These are phyloP conservation scores for Ommatoiulus sabulosus DNA, from an alignment of 2,888 invertebrate genomes.

Conservation along the genomic window DNA sequence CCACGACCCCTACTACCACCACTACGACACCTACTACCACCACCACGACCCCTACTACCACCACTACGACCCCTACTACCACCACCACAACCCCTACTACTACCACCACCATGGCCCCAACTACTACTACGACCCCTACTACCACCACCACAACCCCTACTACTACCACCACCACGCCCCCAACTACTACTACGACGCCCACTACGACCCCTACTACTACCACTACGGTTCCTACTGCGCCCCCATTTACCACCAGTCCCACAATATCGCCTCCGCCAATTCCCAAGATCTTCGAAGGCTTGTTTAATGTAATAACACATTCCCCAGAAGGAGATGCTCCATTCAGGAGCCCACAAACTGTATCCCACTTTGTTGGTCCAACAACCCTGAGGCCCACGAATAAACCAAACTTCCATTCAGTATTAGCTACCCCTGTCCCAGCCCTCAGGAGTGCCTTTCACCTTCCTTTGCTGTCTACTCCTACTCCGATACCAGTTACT, in stretches of 20 bases:
- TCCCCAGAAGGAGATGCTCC: neutral
- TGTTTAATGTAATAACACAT: neutral
- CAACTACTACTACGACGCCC: neutral
- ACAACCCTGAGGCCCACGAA: neutral
- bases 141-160: neutral
- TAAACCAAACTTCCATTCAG: neutral
- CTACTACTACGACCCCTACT: neutral
- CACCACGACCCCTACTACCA: slow-evolving; percentile 23
- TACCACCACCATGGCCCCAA: neutral
- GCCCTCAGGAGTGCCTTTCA: neutral
- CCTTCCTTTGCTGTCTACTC: neutral
- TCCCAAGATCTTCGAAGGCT: neutral
- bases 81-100: neutral
- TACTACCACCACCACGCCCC: neutral
- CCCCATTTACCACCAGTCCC: neutral
- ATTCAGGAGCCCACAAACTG: neutral
- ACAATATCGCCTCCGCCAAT: neutral
- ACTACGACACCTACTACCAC: neutral
- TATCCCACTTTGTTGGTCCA: neutral
- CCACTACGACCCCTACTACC: neutral
- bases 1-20: neutral
- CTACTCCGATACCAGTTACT: slow-evolving; percentile 6
- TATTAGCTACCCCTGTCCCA: neutral
- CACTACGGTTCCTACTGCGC: neutral
- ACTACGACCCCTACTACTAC: neutral